A percentile compares a stretch with the other conserved stretches of the same genome.
phyloP scores from a whole-genome alignment of 2,888 invertebrate species.

The Apodemia zela region DNA sequence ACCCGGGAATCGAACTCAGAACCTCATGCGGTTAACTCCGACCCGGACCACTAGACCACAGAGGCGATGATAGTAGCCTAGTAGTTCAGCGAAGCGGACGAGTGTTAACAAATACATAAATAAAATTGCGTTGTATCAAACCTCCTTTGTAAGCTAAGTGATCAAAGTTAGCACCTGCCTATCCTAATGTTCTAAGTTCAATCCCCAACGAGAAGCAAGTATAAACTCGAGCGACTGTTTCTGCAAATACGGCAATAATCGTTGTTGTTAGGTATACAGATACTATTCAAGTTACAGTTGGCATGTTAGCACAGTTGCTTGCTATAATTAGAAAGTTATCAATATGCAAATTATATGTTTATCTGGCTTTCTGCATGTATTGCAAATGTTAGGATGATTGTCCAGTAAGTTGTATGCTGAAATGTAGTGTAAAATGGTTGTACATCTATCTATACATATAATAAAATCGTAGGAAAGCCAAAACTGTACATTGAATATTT shows the following conservation, averaged over 20 bases:
- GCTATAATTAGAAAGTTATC: background rate
- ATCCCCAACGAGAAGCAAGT: background rate
- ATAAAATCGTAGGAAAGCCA: no score
- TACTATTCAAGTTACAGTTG: background rate
- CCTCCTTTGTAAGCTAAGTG: background rate
- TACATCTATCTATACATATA: no score
- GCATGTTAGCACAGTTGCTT: background rate
- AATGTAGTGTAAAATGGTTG: no score
- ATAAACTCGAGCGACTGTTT: background rate
- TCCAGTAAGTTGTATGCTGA: no score
- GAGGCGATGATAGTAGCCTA: no score
- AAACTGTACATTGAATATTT: no score
- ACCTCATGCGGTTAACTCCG: no score
- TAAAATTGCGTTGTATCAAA: no score
- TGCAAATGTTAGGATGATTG: background rate
- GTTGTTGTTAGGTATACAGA: background rate
- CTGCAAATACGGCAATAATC: conserved; percentile 2
- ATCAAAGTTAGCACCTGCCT: background rate
- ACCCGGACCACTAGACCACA: no score
- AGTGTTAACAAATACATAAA: no score
- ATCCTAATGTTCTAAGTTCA: conserved; percentile 3
- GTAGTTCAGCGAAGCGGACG: no score
- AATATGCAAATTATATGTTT: background rate
- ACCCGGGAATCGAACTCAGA: no score
- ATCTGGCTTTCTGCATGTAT: background rate